Percentiles rank a stretch among this genome's conserved stretches.
phyloP scores from a whole-genome alignment of 2,113 vertebrate species.

The Pipa parva region DNA sequence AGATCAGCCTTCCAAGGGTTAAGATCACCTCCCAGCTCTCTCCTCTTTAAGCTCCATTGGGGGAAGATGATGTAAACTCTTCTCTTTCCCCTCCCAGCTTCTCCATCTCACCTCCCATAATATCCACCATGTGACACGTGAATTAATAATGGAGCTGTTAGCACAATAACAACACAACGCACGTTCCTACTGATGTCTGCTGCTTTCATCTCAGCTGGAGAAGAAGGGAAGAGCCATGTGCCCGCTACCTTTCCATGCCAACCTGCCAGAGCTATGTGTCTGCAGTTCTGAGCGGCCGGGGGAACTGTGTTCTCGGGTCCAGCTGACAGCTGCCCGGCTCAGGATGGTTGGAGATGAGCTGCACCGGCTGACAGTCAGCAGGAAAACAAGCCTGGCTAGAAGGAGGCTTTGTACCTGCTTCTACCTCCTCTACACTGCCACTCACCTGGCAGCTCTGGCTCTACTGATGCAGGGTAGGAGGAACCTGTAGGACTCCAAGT shows the following conservation, averaged over 20 bases:
- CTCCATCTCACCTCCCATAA: constrained; percentile 31
- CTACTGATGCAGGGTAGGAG: constrained; percentile 62
- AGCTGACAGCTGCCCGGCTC: constrained; percentile 65
- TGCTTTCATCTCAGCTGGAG: constrained; percentile 33
- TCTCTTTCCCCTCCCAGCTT: constrained; percentile 22
- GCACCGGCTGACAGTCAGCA: constrained; percentile 52
- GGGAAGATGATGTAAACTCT: constrained; percentile 79
- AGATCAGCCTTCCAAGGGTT: constrained; percentile 51
- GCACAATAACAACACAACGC: constrained; percentile 49
- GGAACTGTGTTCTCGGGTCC: constrained; percentile 57
- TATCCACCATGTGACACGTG: constrained; percentile 69
- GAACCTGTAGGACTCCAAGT: constrained; percentile 59
- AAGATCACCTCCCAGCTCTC: constrained; percentile 53
- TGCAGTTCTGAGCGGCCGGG: constrained; percentile 52
- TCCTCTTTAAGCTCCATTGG: constrained; percentile 56
- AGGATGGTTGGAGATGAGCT: constrained; percentile 76
- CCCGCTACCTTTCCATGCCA: constrained; percentile 60
- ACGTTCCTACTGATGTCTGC: constrained; percentile 43
- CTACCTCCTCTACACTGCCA: constrained; percentile 55
- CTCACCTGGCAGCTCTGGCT: constrained; percentile 64
- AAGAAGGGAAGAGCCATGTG: constrained; percentile 58
- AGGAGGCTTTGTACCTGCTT: constrained; percentile 51
- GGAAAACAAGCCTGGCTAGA: constrained; percentile 29
- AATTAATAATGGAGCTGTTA: constrained; percentile 69
- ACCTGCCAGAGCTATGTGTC: constrained; percentile 54